Evolutionary conservation across 2,797 vertebrate genomes (phyloP).

Genomic region (Knipowitschia caucasica): DNA sequence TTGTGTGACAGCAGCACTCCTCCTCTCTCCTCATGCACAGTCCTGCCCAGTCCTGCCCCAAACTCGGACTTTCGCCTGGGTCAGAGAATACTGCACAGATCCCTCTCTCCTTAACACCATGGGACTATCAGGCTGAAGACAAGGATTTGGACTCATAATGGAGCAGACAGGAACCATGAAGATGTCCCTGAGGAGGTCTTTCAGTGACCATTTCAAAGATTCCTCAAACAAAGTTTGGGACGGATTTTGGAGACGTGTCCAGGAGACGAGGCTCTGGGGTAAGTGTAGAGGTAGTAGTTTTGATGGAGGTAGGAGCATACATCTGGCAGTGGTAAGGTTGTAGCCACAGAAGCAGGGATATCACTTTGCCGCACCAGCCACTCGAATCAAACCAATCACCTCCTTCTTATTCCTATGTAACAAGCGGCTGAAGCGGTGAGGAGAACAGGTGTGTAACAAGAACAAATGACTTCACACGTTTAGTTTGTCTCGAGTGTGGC

Average conservation of each 20-base stretch:
- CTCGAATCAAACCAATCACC: no score
- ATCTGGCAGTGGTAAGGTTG: neutral
- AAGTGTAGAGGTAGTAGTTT: conserved; percentile 35
- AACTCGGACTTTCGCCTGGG: conserved; percentile 27
- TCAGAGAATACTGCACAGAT: conserved; percentile 8
- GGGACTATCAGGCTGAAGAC: neutral
- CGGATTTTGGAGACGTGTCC: conserved; percentile 78
- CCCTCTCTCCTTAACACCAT: neutral
- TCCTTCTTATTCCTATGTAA: no score
- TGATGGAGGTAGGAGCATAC: neutral
- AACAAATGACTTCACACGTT: no score
- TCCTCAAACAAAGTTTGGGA: conserved; percentile 81
- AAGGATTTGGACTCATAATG: conserved; percentile 50
- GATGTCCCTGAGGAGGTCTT: conserved; percentile 72
- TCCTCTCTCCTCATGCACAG: conserved; percentile 18
- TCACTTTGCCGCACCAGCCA: no score
- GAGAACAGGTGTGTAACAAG: no score
- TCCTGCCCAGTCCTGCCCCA: conserved; percentile 28
- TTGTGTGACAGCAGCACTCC: neutral
- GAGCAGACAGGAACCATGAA: conserved; percentile 41
- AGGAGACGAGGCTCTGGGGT: conserved; percentile 81
- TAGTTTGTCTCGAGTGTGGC: no score
- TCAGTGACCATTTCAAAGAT: conserved; percentile 79
- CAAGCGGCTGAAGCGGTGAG: no score
- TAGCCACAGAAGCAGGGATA: no score